These are phyloP conservation scores for Stylophora pistillata DNA, from an alignment of 64 coral and sea anemone species.

Conservation along the genomic window DNA sequence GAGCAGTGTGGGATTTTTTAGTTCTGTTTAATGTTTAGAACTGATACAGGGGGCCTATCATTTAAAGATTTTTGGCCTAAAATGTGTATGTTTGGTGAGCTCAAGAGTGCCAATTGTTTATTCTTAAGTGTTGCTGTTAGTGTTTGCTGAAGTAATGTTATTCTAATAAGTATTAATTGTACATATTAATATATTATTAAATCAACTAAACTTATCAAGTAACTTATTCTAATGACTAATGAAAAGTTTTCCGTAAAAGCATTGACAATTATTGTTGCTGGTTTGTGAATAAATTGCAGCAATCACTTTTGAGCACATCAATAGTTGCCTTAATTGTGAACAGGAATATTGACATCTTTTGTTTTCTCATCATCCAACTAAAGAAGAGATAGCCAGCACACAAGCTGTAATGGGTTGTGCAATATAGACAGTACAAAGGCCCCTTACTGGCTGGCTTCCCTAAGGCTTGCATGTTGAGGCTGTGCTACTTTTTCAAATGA, in stretches of 20 bases:
- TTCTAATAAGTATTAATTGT: neutral
- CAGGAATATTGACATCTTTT: neutral
- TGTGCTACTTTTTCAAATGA: no score
- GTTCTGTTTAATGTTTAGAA: no score
- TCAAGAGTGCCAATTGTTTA: neutral
- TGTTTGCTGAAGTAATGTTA: neutral
- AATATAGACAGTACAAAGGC: no score
- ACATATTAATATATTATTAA: conserved; percentile 6
- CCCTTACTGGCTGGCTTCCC: no score
- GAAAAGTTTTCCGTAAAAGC: neutral
- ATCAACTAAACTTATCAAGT: neutral
- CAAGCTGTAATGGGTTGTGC: no score
- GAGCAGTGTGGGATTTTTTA: no score
- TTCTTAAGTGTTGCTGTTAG: neutral
- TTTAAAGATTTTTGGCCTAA: neutral
- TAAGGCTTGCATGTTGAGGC: no score
- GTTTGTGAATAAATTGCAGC: neutral
- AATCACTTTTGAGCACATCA: neutral
- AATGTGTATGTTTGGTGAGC: neutral
- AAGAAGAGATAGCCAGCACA: no score
- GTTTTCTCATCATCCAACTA: no score
- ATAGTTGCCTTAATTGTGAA: neutral
- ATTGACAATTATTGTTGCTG: neutral
- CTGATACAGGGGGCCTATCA: no score
- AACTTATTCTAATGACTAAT: conserved; percentile 1